Conservation (phyloP, 2,113 vertebrate genomes). For the Agelaius phoeniceus region DNA sequence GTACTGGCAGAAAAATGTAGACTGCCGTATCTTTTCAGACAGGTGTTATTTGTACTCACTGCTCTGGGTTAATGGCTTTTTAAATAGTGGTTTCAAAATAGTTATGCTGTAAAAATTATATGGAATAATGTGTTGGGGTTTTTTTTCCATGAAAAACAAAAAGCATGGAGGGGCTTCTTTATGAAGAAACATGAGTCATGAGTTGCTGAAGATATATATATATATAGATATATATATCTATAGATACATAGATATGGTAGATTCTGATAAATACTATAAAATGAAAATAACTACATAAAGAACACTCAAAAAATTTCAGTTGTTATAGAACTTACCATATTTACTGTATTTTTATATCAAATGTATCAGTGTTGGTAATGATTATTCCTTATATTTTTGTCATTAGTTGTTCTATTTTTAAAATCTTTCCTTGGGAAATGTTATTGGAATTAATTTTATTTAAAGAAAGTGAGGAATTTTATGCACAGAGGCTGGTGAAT, state of each 20-base stretch:
- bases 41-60: constrained; percentile 9
- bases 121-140: background rate
- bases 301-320: background rate
- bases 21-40: background rate
- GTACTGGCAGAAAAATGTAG: background rate
- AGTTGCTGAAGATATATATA: background rate
- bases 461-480: background rate
- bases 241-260: background rate
- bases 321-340: background rate
- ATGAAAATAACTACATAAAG: background rate
- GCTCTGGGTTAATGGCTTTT: constrained; percentile 11
- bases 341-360: background rate
- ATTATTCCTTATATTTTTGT: background rate
- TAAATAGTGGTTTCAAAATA: constrained; percentile 25
- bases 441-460: background rate
- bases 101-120: constrained; percentile 15
- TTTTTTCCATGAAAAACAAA: background rate
- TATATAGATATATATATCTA: too few relatives aligned
- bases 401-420: background rate
- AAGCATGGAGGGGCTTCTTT: background rate
- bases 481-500: background rate
- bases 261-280: background rate
- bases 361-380: background rate
- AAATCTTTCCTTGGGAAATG: background rate
- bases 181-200: background rate